A percentile compares a stretch with the other conserved stretches of the same genome.
These are phyloP conservation scores for Homarus americanus DNA, from an alignment of 1,140 invertebrate genomes.

Conservation along the genomic window DNA sequence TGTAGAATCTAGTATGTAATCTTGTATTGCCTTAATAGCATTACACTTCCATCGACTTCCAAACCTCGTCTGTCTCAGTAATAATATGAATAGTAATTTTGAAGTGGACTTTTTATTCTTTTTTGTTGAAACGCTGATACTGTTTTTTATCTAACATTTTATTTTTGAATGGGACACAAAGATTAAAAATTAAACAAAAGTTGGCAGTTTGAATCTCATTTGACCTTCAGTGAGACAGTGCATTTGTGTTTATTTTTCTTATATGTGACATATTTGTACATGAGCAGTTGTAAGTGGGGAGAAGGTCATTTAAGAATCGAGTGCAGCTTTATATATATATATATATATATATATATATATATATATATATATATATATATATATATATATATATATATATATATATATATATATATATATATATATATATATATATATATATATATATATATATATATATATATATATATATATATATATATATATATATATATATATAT, in stretches of 20 bases:
- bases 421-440: constrained; percentile 6
- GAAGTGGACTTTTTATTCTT: not conserved
- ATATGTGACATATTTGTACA: no score
- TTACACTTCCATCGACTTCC: constrained; percentile 28
- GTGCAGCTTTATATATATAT: not conserved
- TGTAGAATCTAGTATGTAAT: not conserved
- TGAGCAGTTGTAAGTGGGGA: no score
- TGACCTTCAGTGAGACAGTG: not conserved
- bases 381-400: constrained; percentile 9
- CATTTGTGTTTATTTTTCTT: not conserved
- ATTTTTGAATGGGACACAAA: not conserved
- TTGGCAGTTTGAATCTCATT: not conserved
- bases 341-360: constrained; percentile 16
- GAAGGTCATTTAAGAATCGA: not conserved
- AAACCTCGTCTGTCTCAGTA: constrained; percentile 4
- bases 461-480: constrained; percentile 4
- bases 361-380: constrained; percentile 26
- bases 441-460: constrained; percentile 30
- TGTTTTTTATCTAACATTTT: no score
- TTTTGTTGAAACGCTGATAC: no score
- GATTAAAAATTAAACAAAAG: not conserved
- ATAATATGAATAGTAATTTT: not conserved
- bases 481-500: constrained; percentile 6
- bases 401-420: constrained; percentile 16
- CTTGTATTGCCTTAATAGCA: constrained; percentile 19